phyloP scores from a whole-genome alignment of 2,113 vertebrate genomes.

The Scomber scombrus region DNA sequence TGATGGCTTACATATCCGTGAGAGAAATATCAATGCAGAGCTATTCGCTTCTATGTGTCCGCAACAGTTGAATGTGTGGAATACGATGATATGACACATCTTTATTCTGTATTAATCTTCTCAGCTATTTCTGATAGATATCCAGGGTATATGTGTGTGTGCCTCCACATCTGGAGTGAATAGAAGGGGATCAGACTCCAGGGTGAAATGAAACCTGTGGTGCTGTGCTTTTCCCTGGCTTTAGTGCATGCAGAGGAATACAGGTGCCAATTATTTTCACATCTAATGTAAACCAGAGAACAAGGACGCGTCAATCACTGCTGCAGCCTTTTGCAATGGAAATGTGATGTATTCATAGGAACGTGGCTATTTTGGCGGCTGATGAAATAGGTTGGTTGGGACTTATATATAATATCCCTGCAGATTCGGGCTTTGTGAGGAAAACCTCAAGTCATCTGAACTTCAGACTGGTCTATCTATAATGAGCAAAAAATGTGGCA shows the following conservation, averaged over 20 bases:
- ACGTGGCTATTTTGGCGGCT: conserved; percentile 57
- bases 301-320: conserved; percentile 75
- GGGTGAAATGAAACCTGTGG: conserved; percentile 63
- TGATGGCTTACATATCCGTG: conserved; percentile 42
- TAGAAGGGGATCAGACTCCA: conserved; percentile 58
- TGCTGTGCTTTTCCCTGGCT: conserved; percentile 41
- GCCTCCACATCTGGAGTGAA: conserved; percentile 75
- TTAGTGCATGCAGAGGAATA: conserved; percentile 66
- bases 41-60: conserved; percentile 33
- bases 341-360: conserved; percentile 67
- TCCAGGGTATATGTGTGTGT: conserved; percentile 17
- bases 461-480: conserved; percentile 46
- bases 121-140: conserved; percentile 50
- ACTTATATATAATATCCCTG: conserved; percentile 61
- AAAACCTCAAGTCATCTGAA: conserved; percentile 55
- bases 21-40: conserved; percentile 50
- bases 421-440: conserved; percentile 49
- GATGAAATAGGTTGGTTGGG: conserved; percentile 63
- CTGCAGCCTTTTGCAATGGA: conserved; percentile 71
- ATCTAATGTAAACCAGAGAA: conserved; percentile 78
- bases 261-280: conserved; percentile 79
- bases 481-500: conserved; percentile 43
- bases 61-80: conserved; percentile 19
- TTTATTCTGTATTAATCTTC: conserved; percentile 57
- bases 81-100: conserved; percentile 40